A percentile compares a stretch with the other conserved stretches of the same genome.
Evolutionary conservation across 2,113 vertebrate genomes (phyloP).

Genomic region (Garra rufa): DNA sequence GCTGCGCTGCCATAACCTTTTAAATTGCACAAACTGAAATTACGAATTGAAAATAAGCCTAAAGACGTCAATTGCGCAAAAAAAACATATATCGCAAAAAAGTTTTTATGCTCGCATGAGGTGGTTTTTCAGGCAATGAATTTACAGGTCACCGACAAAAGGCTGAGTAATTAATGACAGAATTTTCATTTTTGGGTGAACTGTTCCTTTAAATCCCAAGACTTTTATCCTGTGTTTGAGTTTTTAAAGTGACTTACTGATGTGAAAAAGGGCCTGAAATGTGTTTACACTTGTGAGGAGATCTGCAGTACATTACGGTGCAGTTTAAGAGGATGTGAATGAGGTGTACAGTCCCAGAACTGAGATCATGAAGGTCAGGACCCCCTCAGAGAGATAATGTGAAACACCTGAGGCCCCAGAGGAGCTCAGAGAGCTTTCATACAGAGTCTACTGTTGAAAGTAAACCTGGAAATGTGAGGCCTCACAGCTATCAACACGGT

Average conservation of each 20-base stretch:
- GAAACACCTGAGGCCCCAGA: slow-evolving; percentile 57
- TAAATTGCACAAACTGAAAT: no score
- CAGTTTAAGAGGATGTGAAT: slow-evolving; percentile 31
- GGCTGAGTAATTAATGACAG: no score
- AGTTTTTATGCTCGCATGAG: no score
- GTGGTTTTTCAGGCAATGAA: no score
- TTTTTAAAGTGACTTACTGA: background rate
- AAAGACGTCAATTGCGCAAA: no score
- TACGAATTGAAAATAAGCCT: no score
- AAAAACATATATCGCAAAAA: no score
- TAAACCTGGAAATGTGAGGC: background rate
- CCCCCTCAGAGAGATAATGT: slow-evolving; percentile 54
- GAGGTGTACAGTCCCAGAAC: slow-evolving; percentile 23
- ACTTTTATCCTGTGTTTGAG: slow-evolving; percentile 5
- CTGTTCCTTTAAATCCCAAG: background rate
- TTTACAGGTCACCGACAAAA: no score
- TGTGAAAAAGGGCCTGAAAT: slow-evolving; percentile 51
- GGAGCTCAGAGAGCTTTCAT: slow-evolving; percentile 8
- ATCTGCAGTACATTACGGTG: slow-evolving; percentile 45
- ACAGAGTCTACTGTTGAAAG: background rate
- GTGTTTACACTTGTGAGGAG: slow-evolving; percentile 42
- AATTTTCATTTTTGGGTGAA: no score
- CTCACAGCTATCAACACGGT: slow-evolving; percentile 27
- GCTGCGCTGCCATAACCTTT: no score
- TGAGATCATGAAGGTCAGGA: slow-evolving; percentile 39